Percentiles rank a stretch among this genome's conserved stretches.
Conservation (phyloP, 2,888 invertebrate genomes). For the Hololepta plana region DNA sequence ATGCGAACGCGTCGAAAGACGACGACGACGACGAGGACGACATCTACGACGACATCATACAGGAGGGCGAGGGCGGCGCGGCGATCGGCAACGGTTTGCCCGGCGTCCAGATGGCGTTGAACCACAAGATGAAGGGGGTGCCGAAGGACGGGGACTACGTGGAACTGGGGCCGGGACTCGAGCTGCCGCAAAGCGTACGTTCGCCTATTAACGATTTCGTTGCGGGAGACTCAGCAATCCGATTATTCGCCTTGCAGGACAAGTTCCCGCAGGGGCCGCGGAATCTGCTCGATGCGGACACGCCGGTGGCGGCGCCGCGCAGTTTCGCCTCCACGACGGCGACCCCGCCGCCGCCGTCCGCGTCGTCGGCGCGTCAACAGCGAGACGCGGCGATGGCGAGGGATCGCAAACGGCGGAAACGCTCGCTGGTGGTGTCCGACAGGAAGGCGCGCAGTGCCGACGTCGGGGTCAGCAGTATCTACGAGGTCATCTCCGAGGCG, state of each 20-base stretch:
- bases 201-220: slow-evolving; percentile 4
- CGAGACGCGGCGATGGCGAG: slow-evolving; percentile 4
- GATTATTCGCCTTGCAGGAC: slow-evolving; percentile 33
- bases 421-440: slow-evolving; percentile 47
- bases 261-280: slow-evolving; percentile 66
- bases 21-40: slow-evolving; percentile 23
- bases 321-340: slow-evolving; percentile 7
- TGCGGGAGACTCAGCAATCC: no score
- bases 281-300: slow-evolving; percentile 26
- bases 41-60: slow-evolving; percentile 43
- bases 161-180: slow-evolving; percentile 53
- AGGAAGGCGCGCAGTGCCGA: slow-evolving; percentile 67
- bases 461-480: slow-evolving; percentile 76
- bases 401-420: slow-evolving; percentile 38
- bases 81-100: slow-evolving; percentile 22
- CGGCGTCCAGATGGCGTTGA: slow-evolving; percentile 18
- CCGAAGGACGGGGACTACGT: slow-evolving; percentile 36
- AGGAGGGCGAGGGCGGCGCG: slow-evolving; percentile 33
- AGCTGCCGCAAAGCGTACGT: slow-evolving; percentile 1
- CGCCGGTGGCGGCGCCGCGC: slow-evolving; percentile 11
- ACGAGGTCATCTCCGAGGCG: slow-evolving; percentile 78
- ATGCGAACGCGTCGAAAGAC: slow-evolving; percentile 9
- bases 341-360: background rate
- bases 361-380: background rate
- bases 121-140: slow-evolving; percentile 10